Evolutionary conservation across 2,888 invertebrate genomes (phyloP).

Genomic region (Nudaria mundana): DNA sequence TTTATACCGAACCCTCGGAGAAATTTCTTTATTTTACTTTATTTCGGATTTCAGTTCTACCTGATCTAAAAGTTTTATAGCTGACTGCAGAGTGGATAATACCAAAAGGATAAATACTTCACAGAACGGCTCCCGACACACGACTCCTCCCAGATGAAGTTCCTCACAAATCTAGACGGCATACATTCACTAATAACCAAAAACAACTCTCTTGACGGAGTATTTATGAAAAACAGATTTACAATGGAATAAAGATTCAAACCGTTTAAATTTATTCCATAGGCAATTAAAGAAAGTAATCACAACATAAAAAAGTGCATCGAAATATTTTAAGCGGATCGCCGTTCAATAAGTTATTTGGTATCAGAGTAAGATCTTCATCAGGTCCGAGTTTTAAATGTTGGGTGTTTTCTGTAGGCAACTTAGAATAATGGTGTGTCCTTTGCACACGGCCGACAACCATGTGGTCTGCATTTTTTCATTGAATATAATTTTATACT

Average conservation of each 20-base stretch:
- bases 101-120: conserved; percentile 59
- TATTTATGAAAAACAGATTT: conserved; percentile 41
- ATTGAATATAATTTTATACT: neutral
- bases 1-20: too few species aligned
- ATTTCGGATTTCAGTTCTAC: too few species aligned
- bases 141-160: conserved; percentile 47
- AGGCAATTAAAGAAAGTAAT: neutral
- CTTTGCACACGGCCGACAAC: neutral
- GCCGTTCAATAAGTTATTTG: neutral
- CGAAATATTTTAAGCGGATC: neutral
- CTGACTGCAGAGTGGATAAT: conserved; percentile 64
- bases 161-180: conserved; percentile 54
- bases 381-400: too few species aligned
- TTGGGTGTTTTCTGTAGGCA: neutral
- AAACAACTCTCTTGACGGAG: conserved; percentile 20
- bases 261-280: conserved; percentile 12
- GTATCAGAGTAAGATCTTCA: neutral
- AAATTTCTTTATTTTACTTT: too few species aligned
- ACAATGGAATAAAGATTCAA: conserved; percentile 30
- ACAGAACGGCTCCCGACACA: conserved; percentile 70
- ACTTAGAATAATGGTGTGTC: neutral
- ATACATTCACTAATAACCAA: conserved; percentile 55
- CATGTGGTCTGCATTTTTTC: too few species aligned
- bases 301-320: neutral
- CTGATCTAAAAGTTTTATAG: too few species aligned